Conservation (phyloP, 2,888 invertebrate genomes). For the Nezara viridula region DNA sequence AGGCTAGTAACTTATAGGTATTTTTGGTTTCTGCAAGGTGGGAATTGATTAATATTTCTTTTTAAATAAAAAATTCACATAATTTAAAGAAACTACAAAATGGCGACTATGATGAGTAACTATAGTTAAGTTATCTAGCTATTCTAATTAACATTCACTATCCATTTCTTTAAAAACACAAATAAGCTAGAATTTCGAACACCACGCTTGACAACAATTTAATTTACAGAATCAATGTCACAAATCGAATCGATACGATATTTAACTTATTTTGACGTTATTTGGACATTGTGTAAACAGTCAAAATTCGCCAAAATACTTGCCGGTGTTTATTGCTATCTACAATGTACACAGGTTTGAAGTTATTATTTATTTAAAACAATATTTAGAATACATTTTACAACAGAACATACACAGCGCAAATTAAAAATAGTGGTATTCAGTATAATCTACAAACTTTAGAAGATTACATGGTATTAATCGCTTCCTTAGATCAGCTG, state of each 20-base stretch:
- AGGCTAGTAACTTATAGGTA: background rate
- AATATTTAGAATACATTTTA: constrained; percentile 53
- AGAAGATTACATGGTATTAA: constrained; percentile 63
- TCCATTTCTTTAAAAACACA: constrained; percentile 50
- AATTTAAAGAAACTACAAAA: constrained; percentile 62
- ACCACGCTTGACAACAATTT: constrained; percentile 51
- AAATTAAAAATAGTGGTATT: constrained; percentile 58
- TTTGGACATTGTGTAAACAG: constrained; percentile 66
- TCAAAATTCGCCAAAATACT: constrained; percentile 64
- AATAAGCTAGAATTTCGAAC: constrained; percentile 8
- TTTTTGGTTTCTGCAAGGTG: constrained; percentile 40
- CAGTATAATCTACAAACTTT: constrained; percentile 58
- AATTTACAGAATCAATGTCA: constrained; percentile 53
- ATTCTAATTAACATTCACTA: constrained; percentile 60
- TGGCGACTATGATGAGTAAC: constrained; percentile 62
- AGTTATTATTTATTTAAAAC: constrained; percentile 32
- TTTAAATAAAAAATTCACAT: constrained; percentile 46
- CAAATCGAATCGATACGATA: constrained; percentile 58
- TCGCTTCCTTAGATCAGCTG: constrained; percentile 62
- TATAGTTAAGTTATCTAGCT: constrained; percentile 56
- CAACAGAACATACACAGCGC: constrained; percentile 43
- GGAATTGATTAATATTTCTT: constrained; percentile 41
- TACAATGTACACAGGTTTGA: constrained; percentile 56
- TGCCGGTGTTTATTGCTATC: constrained; percentile 64
- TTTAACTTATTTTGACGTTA: constrained; percentile 64